Conservation (phyloP, 2,888 invertebrate genomes). For the Serrognathus titanus region DNA sequence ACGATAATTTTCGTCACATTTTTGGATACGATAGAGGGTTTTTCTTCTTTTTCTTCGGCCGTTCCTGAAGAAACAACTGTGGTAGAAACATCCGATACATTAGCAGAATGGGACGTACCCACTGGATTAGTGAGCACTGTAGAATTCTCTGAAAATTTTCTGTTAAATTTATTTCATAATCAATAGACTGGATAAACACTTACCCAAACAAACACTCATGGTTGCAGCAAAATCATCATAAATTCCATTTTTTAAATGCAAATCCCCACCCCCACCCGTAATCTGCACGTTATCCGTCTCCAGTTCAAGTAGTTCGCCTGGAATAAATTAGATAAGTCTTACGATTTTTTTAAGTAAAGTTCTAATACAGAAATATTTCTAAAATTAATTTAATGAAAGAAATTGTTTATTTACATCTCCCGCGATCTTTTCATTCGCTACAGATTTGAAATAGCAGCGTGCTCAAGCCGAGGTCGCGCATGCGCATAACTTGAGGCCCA, state of each 20-base stretch:
- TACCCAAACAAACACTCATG: conserved; percentile 47
- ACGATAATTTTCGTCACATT: conserved; percentile 24
- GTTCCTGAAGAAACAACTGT: conserved; percentile 9
- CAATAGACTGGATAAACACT: conserved; percentile 14
- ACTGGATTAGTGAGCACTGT: conserved; percentile 38
- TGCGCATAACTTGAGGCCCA: conserved; percentile 40
- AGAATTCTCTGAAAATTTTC: conserved; percentile 28
- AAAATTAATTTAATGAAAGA: conserved; percentile 5
- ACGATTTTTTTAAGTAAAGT: not conserved
- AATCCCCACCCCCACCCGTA: conserved; percentile 40
- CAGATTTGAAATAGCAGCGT: conserved; percentile 17
- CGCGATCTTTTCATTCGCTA: conserved; percentile 8
- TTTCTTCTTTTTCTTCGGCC: conserved; percentile 11
- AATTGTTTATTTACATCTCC: conserved; percentile 19
- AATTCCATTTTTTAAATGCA: conserved; percentile 28
- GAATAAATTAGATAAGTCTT: conserved; percentile 9
- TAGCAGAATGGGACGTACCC: conserved; percentile 25
- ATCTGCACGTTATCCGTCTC: conserved; percentile 33
- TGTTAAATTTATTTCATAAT: not conserved
- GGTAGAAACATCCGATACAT: conserved; percentile 20
- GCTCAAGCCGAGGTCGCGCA: conserved; percentile 42
- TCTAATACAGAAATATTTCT: conserved; percentile 3
- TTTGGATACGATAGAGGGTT: conserved; percentile 15
- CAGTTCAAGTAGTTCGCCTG: conserved; percentile 35
- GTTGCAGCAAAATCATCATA: conserved; percentile 28